Conservation (phyloP, 1,140 invertebrate genomes). For the Zaprionus taronus region DNA sequence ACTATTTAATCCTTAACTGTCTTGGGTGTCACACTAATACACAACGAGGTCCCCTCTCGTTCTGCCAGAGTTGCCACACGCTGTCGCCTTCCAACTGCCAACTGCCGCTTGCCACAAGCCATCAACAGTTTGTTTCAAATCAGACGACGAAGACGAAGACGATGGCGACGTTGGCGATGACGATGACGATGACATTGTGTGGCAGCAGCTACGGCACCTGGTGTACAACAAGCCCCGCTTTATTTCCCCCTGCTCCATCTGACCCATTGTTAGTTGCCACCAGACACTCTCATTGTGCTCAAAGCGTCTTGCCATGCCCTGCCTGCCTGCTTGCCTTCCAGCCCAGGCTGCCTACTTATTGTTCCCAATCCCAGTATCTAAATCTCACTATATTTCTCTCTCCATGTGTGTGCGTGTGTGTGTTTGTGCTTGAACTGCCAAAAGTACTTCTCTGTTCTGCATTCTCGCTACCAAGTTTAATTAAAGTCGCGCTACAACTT, state of each 20-base stretch:
- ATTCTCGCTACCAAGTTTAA: constrained; percentile 73
- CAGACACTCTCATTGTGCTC: constrained; percentile 39
- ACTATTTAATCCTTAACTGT: constrained; percentile 82
- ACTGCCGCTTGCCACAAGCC: constrained; percentile 70
- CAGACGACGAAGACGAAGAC: constrained; percentile 58
- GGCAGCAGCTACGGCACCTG: constrained; percentile 60
- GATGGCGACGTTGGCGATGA: constrained; percentile 49
- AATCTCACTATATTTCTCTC: constrained; percentile 15
- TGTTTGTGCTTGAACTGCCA: constrained; percentile 71
- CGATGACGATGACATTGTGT: constrained; percentile 73
- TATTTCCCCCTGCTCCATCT: background rate
- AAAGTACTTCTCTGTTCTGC: constrained; percentile 69
- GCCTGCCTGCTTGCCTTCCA: background rate
- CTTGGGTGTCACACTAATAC: constrained; percentile 81
- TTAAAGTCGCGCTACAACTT: constrained; percentile 82
- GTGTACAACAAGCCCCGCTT: constrained; percentile 64
- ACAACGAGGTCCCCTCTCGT: constrained; percentile 46
- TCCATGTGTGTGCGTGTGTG: constrained; percentile 31
- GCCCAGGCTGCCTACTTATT: constrained; percentile 38
- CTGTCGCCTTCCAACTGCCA: constrained; percentile 1
- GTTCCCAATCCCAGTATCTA: constrained; percentile 40
- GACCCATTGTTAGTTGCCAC: constrained; percentile 28
- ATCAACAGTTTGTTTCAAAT: constrained; percentile 82
- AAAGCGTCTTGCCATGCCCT: constrained; percentile 10
- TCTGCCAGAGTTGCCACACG: constrained; percentile 21